These are phyloP conservation scores for Trachelipus rathkii DNA, from an alignment of 1,140 invertebrate species.

Conservation along the genomic window DNA sequence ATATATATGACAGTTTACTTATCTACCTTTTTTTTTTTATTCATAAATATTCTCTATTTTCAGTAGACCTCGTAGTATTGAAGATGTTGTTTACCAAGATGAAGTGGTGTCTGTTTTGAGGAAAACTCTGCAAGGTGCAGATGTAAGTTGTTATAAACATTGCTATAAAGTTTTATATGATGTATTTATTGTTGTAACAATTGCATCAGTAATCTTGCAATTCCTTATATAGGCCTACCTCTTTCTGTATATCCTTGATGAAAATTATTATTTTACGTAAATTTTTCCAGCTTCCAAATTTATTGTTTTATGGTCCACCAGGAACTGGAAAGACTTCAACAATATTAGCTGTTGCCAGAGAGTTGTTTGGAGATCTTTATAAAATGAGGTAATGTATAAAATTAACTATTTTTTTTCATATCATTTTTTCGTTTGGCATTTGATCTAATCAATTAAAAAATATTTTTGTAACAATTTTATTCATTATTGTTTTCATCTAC, in stretches of 20 bases:
- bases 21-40: too few relatives aligned
- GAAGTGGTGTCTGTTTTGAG: neutral
- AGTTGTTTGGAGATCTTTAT: slow-evolving; percentile 85
- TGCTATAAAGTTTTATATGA: too few relatives aligned
- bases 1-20: too few relatives aligned
- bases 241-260: too few relatives aligned
- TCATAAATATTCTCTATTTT: neutral
- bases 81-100: neutral
- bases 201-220: too few relatives aligned
- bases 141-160: too few relatives aligned
- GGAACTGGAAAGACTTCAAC: slow-evolving; percentile 99
- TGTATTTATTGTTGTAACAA: too few relatives aligned
- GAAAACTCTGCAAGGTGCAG: neutral
- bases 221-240: too few relatives aligned
- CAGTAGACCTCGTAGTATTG: neutral
- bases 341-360: slow-evolving; percentile 89
- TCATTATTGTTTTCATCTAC: too few relatives aligned
- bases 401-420: neutral
- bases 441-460: too few relatives aligned
- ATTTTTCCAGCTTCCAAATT: slow-evolving; percentile 65
- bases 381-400: slow-evolving; percentile 56
- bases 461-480: too few relatives aligned
- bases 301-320: slow-evolving; percentile 98
- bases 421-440: too few relatives aligned
- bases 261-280: neutral